Evolutionary conservation across 1,140 invertebrate species (phyloP), one percentile per base, ranked within the genome.

Genomic region (Fopius arisanus): DNA sequence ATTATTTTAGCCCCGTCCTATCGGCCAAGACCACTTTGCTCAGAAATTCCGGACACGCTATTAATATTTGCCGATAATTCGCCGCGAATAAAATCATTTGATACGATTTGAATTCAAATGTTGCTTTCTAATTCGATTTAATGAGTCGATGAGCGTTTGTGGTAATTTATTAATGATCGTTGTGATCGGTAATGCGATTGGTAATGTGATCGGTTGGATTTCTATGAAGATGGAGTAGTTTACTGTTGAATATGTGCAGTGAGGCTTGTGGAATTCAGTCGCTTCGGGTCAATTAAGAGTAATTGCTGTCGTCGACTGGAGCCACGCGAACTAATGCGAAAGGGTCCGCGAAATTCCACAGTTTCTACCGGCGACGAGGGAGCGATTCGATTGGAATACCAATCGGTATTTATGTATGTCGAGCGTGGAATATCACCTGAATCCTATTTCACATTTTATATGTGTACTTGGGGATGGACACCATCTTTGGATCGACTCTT

Each of bases 31-130:
- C 62, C 62, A 65, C 62, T 65, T 65, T 65, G 29, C 62, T 33
- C 31, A 73, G 41, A 33, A 29, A 31, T 51, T 9, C 62, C 19
- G 43, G 72, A 73, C 72, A 73, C 43, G 43, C 59, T 73, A 73
- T 73, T 73, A 73, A 73, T 73, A 73, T 73, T 68, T 73, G 37
- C 43, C n/a, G 66, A 67, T 67, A 66, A 48, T 59, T 6, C 6
- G 10, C 2, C 5, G 26, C 9, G 5, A 59, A 26, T 26, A 59
- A 14, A 59, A 23, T 59, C 5, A 37, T 7, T 37, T 37, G 33
- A 37, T 10, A 37, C 12, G 33, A 37, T 3, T 3, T 10, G 33
- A 7, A 37, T 37, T 37, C 33, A 5, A n/a, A 37, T 37, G 33
- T 10, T 1, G 9, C 9, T 37, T 37, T 37, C 9, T 37, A 3